Evolutionary conservation across 2,888 invertebrate genomes (phyloP).

Genomic region (Drosophila pseudotalamancana): DNA sequence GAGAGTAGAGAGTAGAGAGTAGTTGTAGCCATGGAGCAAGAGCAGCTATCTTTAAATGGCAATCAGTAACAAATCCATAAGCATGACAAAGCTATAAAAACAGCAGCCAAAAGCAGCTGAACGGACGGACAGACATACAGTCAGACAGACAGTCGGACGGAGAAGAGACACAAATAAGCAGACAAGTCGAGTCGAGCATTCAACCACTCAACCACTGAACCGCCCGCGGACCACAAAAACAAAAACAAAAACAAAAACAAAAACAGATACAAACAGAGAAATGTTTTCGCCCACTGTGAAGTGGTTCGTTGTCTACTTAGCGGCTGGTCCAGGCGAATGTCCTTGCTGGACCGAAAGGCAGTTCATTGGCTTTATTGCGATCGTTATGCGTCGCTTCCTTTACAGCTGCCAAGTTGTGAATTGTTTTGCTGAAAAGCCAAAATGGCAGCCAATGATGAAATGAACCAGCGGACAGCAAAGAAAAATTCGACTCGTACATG

Average conservation of each 20-base stretch:
- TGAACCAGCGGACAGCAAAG: constrained; percentile 25
- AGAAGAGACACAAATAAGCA: constrained; percentile 55
- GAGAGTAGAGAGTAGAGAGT: constrained; percentile 1
- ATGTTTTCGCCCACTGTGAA: constrained; percentile 30
- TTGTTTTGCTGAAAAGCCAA: constrained; percentile 64
- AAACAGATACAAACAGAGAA: constrained; percentile 7
- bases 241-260: constrained; percentile 7
- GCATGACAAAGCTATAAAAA: constrained; percentile 74
- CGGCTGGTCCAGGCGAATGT: constrained; percentile 19
- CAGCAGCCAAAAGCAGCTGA: constrained; percentile 17
- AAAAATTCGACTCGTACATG: no score
- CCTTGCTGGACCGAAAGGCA: constrained; percentile 34
- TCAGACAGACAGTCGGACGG: constrained; percentile 19
- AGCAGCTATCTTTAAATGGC: constrained; percentile 61
- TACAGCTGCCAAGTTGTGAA: constrained; percentile 68
- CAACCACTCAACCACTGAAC: constrained; percentile 11
- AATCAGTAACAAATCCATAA: constrained; percentile 75
- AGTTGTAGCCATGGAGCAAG: constrained; percentile 25
- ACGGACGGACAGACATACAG: constrained; percentile 2
- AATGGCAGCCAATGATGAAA: constrained; percentile 62
- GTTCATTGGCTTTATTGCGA: constrained; percentile 71
- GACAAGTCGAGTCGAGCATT: constrained; percentile 27
- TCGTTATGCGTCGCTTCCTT: constrained; percentile 51
- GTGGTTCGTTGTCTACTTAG: constrained; percentile 55
- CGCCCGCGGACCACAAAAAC: constrained; percentile 21